Percentiles rank a stretch among this genome's conserved stretches.
These are phyloP conservation scores for Melieria omissa DNA, from an alignment of 2,888 invertebrate species.

Conservation along the genomic window DNA sequence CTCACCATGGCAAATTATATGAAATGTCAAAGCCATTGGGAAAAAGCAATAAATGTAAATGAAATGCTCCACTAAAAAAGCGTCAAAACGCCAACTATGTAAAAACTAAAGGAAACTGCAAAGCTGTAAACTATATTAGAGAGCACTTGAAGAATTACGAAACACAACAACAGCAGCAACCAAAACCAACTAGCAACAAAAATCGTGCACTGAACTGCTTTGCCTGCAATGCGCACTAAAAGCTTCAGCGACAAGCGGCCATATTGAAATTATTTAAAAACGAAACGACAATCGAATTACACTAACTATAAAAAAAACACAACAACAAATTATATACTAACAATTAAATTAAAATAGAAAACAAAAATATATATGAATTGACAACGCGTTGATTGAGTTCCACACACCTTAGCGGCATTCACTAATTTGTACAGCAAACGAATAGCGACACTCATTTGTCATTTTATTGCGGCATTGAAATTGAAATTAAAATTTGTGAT, in stretches of 20 bases:
- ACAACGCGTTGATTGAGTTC: neutral
- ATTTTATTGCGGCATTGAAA: no score
- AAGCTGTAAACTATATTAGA: neutral
- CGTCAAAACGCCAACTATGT: neutral
- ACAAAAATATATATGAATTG: neutral
- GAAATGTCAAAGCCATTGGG: neutral
- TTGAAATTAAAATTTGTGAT: no score
- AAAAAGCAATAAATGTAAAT: slow-evolving; percentile 27
- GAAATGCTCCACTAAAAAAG: slow-evolving; percentile 22
- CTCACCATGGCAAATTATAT: neutral
- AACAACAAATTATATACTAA: slow-evolving; percentile 1
- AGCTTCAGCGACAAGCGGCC: slow-evolving; percentile 13
- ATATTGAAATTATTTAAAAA: slow-evolving; percentile 18
- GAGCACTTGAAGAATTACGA: neutral
- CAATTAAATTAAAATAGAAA: neutral
- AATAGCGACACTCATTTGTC: no score
- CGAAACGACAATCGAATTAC: slow-evolving; percentile 31
- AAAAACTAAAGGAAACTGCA: neutral
- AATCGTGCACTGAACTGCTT: no score
- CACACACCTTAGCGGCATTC: no score
- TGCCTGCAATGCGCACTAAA: neutral
- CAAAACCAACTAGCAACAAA: neutral
- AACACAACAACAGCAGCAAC: neutral
- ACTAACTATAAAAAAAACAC: slow-evolving; percentile 15
- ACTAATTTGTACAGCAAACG: no score